phyloP scores from a whole-genome alignment of 2,888 invertebrate species.

The Amphipyra tragopoginis region DNA sequence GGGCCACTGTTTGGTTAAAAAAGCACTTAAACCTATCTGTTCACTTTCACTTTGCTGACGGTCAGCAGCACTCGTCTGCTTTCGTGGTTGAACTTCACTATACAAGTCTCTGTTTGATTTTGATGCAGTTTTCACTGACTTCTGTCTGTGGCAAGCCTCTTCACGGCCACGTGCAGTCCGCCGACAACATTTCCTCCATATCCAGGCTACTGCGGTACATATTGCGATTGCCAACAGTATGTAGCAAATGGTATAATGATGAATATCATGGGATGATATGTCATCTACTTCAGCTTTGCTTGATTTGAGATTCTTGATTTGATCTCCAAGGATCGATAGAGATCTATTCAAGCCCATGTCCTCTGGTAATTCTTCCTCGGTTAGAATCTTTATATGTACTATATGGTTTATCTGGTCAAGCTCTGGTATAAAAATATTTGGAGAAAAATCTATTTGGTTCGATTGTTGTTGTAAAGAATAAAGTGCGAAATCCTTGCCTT shows the following conservation, averaged over 20 bases:
- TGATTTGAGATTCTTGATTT: neutral
- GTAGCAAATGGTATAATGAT: constrained; percentile 11
- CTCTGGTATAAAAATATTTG: constrained; percentile 4
- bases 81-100: neutral
- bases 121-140: neutral
- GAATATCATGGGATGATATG: constrained; percentile 9
- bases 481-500: neutral
- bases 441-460: neutral
- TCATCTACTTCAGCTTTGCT: neutral
- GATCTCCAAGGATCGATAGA: neutral
- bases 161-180: neutral
- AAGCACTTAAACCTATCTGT: neutral
- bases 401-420: constrained; percentile 6
- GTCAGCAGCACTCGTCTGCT: neutral
- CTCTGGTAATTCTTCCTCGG: neutral
- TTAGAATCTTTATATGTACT: constrained; percentile 1
- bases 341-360: neutral
- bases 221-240: neutral
- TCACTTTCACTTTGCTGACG: neutral
- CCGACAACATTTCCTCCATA: neutral
- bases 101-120: neutral
- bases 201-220: constrained; percentile 2
- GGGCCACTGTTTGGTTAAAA: neutral
- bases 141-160: neutral
- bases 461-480: constrained; percentile 4